Evolutionary conservation across 2,888 invertebrate species (phyloP).

Genomic region (Lutraria lutraria): DNA sequence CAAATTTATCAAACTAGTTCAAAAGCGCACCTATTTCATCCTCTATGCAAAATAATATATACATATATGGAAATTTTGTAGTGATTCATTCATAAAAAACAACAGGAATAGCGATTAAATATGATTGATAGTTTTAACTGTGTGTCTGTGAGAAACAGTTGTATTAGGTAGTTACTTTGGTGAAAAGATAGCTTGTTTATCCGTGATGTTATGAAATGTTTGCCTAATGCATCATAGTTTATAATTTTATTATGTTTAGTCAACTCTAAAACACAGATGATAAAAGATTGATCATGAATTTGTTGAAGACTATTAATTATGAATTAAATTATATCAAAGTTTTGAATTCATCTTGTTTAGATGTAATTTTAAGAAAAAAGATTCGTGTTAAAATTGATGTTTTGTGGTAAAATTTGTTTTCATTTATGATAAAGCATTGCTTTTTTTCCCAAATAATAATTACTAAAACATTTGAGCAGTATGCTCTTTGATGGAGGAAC

Average conservation of each 20-base stretch:
- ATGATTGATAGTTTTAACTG: not conserved
- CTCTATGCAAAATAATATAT: slow-evolving; percentile 2
- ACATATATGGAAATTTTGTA: not conserved
- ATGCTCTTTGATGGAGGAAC: not conserved
- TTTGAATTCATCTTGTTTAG: not conserved
- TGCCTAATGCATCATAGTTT: not conserved
- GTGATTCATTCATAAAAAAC: slow-evolving; percentile 21
- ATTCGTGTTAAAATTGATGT: too few relatives aligned
- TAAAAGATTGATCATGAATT: not conserved
- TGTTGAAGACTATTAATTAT: not conserved
- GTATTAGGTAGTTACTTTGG: not conserved
- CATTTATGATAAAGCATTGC: too few relatives aligned
- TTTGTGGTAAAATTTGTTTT: too few relatives aligned
- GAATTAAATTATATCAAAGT: not conserved
- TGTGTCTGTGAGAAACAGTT: slow-evolving; percentile 5
- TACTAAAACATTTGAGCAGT: too few relatives aligned
- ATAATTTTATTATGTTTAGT: slow-evolving; percentile 7
- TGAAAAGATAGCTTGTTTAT: not conserved
- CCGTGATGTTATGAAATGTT: not conserved
- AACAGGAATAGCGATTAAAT: not conserved
- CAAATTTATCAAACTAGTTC: too few relatives aligned
- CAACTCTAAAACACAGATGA: not conserved
- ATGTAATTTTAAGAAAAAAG: too few relatives aligned
- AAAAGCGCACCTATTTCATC: not conserved
- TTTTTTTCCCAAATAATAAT: too few relatives aligned